Evolutionary conservation across 2,113 vertebrate species (phyloP), one percentile per base, ranked within the genome.

Genomic region (Saccopteryx bilineata): DNA sequence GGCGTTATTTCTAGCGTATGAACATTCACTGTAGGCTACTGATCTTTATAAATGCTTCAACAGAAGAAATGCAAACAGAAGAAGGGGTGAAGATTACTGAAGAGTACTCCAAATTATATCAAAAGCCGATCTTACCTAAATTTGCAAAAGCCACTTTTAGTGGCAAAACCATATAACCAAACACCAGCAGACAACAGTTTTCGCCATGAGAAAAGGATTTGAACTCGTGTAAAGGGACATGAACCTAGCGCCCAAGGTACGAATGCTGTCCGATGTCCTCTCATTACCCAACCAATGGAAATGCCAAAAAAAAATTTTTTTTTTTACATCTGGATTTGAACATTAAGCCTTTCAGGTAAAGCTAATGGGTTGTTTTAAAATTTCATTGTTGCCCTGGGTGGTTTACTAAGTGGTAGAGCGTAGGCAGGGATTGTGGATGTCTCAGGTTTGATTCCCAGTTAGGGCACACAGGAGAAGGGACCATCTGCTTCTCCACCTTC

Each of bases 11-110:
- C 58, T 4, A 19, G 74, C 9, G 6, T 15, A 1, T 9, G 24
- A 39, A 14, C 13, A 15, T 5, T 7, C 13, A 0, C 33, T 5
- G 19, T 1, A 4, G 21, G 61, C 13, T 7, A 0, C n/a, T 1
- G 7, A 39, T 54, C 60, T 54, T 19, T 52, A 14, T 18, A 52
- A 69, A 76, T 5, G 14, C 46, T n/a, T 50, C 52, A 56, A 17
- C 46, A 11, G 75, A 50, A 8, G 61, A 82, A 56, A 86, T 3
- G 9, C 63, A 61, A 21, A 60, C 48, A 17, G 28, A 50, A 63
- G 85, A 83, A 6, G 56, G 0, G 4, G 12, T 1, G 9, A 33
- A 0, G 2, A 1, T 39, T 15, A n/a, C 76, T 3, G 15, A 3
- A 11, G 19, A 23, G 5, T 5, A 0, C 18, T 28, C 50, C 24